phyloP scores from a whole-genome alignment of 2,888 invertebrate species.

The Drosophila mettleri region DNA sequence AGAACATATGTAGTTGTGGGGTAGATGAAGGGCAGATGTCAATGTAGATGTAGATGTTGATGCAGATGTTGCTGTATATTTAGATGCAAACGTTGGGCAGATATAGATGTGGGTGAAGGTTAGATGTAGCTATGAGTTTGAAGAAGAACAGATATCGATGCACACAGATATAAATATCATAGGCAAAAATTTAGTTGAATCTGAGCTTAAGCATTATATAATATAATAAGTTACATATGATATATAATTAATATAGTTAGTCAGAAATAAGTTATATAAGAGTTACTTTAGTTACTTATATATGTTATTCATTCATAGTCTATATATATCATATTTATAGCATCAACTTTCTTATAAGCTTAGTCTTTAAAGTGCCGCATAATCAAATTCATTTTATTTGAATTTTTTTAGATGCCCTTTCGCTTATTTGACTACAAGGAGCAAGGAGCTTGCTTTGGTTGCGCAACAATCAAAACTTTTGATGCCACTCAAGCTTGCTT shows the following conservation, averaged over 20 bases:
- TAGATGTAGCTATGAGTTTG: background rate
- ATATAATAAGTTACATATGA: too few relatives aligned
- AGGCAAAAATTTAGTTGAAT: background rate
- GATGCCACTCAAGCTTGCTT: conserved; percentile 1
- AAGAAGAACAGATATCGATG: background rate
- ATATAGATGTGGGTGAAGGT: background rate
- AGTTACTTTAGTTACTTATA: background rate
- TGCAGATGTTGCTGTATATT: background rate
- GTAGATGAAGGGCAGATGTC: background rate
- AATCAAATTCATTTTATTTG: background rate
- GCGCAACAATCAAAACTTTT: conserved; percentile 8
- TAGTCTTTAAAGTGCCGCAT: background rate
- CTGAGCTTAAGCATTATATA: too few relatives aligned
- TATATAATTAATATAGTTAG: too few relatives aligned
- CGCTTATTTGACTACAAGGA: background rate
- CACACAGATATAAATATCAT: too few relatives aligned
- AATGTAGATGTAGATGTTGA: too few relatives aligned
- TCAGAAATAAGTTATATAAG: background rate
- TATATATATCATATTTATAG: background rate
- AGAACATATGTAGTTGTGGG: background rate
- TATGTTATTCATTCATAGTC: background rate
- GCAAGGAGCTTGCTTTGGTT: background rate
- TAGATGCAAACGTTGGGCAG: background rate
- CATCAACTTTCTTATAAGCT: background rate
- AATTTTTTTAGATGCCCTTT: background rate